Conservation (phyloP, 2,113 vertebrate species). For the Microcebus tavaratra region DNA sequence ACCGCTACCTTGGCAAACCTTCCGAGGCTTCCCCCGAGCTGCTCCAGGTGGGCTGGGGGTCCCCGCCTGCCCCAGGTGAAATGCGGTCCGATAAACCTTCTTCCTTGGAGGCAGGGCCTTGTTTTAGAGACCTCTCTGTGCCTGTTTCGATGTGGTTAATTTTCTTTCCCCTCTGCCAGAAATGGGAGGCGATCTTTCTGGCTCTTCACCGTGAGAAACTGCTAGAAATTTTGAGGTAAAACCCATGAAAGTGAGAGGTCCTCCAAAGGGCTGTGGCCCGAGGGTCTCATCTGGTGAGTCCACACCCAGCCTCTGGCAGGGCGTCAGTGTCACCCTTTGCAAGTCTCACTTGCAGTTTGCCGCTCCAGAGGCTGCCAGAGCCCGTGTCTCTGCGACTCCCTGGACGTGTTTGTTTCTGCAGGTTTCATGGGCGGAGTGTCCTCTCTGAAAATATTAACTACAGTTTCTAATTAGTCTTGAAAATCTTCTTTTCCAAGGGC, state of each 20-base stretch:
- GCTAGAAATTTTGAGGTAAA: neutral
- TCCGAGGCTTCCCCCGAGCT: neutral
- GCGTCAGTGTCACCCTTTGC: rapidly evolving
- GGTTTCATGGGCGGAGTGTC: neutral
- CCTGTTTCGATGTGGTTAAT: neutral
- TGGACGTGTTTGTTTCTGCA: too few relatives aligned
- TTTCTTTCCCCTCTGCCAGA: neutral
- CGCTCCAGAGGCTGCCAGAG: neutral
- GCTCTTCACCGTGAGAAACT: neutral
- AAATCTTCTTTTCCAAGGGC: neutral
- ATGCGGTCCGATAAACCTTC: too few relatives aligned
- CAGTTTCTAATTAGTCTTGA: neutral
- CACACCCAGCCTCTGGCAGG: neutral
- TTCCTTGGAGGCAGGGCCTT: neutral
- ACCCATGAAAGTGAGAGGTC: neutral
- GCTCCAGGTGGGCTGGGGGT: too few relatives aligned
- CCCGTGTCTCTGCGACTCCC: neutral
- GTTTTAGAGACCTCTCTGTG: too few relatives aligned
- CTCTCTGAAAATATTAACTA: neutral
- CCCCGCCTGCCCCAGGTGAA: too few relatives aligned
- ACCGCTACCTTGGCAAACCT: too few relatives aligned
- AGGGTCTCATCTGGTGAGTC: neutral
- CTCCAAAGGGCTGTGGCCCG: neutral
- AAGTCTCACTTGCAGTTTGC: neutral
- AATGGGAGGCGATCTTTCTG: neutral